Evolutionary conservation across 1,140 invertebrate genomes (phyloP), one percentile per base, ranked within the genome.

Genomic region (Listronotus bonariensis): DNA sequence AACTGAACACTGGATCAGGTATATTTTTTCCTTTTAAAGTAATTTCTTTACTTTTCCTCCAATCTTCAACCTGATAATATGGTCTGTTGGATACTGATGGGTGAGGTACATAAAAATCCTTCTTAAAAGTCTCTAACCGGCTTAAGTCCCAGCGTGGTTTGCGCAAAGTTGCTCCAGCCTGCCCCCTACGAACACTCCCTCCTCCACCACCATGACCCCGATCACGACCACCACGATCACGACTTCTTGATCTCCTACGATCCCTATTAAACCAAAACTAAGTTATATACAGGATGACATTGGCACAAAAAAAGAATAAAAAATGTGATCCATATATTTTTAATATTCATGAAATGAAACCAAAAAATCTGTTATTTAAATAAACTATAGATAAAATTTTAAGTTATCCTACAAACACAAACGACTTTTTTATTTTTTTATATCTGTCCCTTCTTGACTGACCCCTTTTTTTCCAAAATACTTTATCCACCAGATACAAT

Each of bases 91-190:
- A 80, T 31, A 95, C 90, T 54, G 86, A 82, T 4, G 87, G 83
- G 75, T 90, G 88, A 46, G 94, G 92, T 66, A 89, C 80, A 77
- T 97, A 97, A 76, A 97, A 97, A 74, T 96, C 92, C 82, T 97
- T 97, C 74, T 94, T 91, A 80, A 97, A 96, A 6, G 92, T 89
- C 59, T 89, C 89, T 6, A 97, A 79, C 63, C 88, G 84, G 51
- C 76, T 81, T 63, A 85, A 60, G 75, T 90, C 86, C 91, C 91
- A 92, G 74, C 87, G 84, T 8, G 90, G 88, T 81, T 89, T 91
- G 36, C 89, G 76, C 26, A 85, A 71, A 73, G 74, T 82, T 9
- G 82, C 79, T 41, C 83, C 82, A n/a, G 82, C 80, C 69, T 82
- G 81, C 63, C 80, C 82, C 61, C 76, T 58, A 46, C 77, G 56